Base-by-base conservation (phyloP, 2,113 vertebrate genomes). In the Pseudopodoces humilis region DNA sequence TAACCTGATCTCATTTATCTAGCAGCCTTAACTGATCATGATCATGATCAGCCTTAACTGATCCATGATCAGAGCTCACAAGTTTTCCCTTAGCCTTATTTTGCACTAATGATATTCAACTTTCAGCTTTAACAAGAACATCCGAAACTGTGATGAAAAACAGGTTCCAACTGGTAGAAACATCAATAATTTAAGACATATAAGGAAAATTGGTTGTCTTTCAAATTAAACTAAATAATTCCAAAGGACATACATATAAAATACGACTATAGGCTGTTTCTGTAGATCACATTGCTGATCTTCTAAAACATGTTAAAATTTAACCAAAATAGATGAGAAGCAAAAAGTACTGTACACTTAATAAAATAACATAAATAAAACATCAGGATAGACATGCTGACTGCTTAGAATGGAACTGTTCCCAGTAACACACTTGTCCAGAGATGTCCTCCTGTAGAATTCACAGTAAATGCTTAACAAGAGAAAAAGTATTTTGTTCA, bases 61-160 rank as follows among this genome's bases (percentile, higher is more conserved):
- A n/a, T n/a, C 15, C 63, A 41, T 23, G 62, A 94, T 77, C 44
- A 76, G 12, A 91, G 68, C 65, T 95, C 60, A 65, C 13, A 55
- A 88, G 55, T 90, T 94, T 93, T 95, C 55, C 58, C 23, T 86
- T 59, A 90, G 44, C 30, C 62, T 93, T 86, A 91, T 72, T 83
- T 92, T 55, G 2, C 15, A 88, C 27, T 86, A 76, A 94, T 55
- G 44, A 92, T 28, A 82, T 86, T 96, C 74, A 62, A 65, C 37
- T 27, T 13, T 46, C 37, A 90, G 55, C 21, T 83, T 76, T 49
- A 58, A 77, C 46, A 14, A 69, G 53, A 95, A 83, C 18, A 69
- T 30, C 21, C 39, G 53, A 30, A 76, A 69, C n/a, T 44, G n/a
- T 20, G 30, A 92, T 33, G 17, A 83, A 94, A 93, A 84, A 6